These are phyloP conservation scores for Dallia pectoralis DNA, from an alignment of 2,797 vertebrate genomes.

Conservation along the genomic window DNA sequence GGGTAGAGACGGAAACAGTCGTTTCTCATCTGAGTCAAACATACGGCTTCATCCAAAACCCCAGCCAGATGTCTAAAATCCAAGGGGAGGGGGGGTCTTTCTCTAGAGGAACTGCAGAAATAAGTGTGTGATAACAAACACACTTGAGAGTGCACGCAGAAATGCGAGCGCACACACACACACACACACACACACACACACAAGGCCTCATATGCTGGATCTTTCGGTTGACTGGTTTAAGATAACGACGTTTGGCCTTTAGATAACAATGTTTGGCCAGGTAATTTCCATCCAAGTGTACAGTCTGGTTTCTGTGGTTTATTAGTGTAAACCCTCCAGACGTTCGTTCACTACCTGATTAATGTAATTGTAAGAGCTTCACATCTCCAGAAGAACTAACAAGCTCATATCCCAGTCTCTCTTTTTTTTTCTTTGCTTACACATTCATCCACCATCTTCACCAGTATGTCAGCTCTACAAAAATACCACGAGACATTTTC, in stretches of 20 bases:
- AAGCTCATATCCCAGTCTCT: conserved; percentile 61
- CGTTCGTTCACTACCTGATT: conserved; percentile 64
- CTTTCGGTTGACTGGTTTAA: conserved; percentile 52
- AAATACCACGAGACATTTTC: conserved; percentile 25
- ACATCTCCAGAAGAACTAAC: background rate
- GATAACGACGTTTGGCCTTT: conserved; percentile 50
- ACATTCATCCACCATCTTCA: conserved; percentile 52
- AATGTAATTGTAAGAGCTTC: conserved; percentile 48
- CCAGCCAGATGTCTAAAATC: background rate
- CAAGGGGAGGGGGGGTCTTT: background rate
- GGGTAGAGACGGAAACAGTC: background rate
- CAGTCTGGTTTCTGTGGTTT: conserved; percentile 59
- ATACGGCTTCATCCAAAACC: background rate
- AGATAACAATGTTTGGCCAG: conserved; percentile 50
- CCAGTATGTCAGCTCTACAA: background rate
- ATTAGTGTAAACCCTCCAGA: conserved; percentile 57
- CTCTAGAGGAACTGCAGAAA: conserved; percentile 3
- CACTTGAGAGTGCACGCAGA: background rate
- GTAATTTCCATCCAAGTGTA: conserved; percentile 34
- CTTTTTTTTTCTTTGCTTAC: conserved; percentile 47
- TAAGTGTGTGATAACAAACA: background rate
- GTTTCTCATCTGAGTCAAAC: background rate
- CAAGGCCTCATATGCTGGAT: conserved; percentile 55
- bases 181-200: background rate
- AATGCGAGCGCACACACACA: conserved; percentile 19